phyloP scores from a whole-genome alignment of 2,888 invertebrate genomes.

The Drosophila macrothrix region DNA sequence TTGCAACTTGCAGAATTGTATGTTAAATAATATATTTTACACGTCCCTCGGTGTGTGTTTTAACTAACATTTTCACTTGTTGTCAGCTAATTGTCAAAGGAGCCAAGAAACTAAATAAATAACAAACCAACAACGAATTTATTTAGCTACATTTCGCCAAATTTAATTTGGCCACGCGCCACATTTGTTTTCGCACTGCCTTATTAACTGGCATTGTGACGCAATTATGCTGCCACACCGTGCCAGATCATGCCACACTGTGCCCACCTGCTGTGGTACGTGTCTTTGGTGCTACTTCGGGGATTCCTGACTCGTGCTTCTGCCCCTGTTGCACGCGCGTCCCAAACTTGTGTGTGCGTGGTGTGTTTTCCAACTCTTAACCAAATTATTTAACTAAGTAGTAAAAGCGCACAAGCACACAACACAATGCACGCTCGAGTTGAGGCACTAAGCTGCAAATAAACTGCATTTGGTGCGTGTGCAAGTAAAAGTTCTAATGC shows the following conservation, averaged over 20 bases:
- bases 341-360: conserved; percentile 32
- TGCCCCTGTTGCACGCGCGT: conserved; percentile 64
- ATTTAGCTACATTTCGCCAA: conserved; percentile 30
- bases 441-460: conserved; percentile 16
- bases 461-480: conserved; percentile 28
- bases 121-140: conserved; percentile 11
- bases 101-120: conserved; percentile 3
- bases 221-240: conserved; percentile 66
- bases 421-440: conserved; percentile 34
- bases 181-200: conserved; percentile 44
- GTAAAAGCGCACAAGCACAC: conserved; percentile 65
- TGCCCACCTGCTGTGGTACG: conserved; percentile 45
- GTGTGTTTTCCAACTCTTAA: conserved; percentile 60
- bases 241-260: conserved; percentile 1
- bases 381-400: conserved; percentile 77
- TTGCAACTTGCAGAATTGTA: conserved; percentile 43
- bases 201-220: conserved; percentile 75
- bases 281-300: conserved; percentile 48
- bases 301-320: conserved; percentile 39
- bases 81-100: conserved; percentile 40
- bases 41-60: background rate
- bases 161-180: conserved; percentile 60
- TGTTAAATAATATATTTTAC: conserved; percentile 46
- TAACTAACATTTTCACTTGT: conserved; percentile 2
- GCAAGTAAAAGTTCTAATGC: conserved; percentile 14